These are phyloP conservation scores for Acrobasis repandana DNA, from an alignment of 2,888 invertebrate genomes.

Conservation along the genomic window DNA sequence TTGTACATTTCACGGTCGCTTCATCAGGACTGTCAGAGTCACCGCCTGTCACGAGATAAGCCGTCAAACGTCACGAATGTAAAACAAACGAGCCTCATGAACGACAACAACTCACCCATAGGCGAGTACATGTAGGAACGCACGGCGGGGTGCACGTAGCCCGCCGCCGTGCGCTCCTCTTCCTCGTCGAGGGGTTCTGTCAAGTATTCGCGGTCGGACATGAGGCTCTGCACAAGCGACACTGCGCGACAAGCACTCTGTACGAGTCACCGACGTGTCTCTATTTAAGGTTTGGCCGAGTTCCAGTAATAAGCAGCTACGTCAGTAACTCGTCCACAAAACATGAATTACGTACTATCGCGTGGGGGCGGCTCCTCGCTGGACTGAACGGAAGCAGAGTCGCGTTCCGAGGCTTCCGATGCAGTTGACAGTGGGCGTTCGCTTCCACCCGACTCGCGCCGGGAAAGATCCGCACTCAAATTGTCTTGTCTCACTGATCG, in stretches of 20 bases:
- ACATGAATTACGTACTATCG: conserved; percentile 75
- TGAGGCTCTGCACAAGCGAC: conserved; percentile 75
- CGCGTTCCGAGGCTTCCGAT: conserved; percentile 75
- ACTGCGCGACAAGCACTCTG: conserved; percentile 76
- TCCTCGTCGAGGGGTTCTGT: conserved; percentile 76
- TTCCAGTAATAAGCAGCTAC: conserved; percentile 73
- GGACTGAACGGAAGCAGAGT: conserved; percentile 78
- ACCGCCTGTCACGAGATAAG: conserved; percentile 76
- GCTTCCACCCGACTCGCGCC: conserved; percentile 67
- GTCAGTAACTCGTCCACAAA: conserved; percentile 72
- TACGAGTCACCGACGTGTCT: conserved; percentile 74
- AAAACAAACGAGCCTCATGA: conserved; percentile 52
- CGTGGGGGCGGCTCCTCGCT: conserved; percentile 78
- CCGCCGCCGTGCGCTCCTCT: conserved; percentile 69
- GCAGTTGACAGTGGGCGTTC: conserved; percentile 77
- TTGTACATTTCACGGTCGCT: conserved; percentile 82
- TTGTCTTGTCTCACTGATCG: conserved; percentile 52
- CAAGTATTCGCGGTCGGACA: conserved; percentile 80
- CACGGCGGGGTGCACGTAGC: conserved; percentile 75
- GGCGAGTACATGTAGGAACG: conserved; percentile 82
- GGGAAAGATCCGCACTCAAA: conserved; percentile 51
- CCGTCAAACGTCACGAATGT: conserved; percentile 32
- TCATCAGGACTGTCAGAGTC: conserved; percentile 85
- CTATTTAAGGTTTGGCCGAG: conserved; percentile 80
- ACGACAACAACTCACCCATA: conserved; percentile 73